Percentiles rank a stretch among this genome's conserved stretches.
Conservation (phyloP, 2,797 vertebrate genomes). For the Brotogeris chrysoptera region DNA sequence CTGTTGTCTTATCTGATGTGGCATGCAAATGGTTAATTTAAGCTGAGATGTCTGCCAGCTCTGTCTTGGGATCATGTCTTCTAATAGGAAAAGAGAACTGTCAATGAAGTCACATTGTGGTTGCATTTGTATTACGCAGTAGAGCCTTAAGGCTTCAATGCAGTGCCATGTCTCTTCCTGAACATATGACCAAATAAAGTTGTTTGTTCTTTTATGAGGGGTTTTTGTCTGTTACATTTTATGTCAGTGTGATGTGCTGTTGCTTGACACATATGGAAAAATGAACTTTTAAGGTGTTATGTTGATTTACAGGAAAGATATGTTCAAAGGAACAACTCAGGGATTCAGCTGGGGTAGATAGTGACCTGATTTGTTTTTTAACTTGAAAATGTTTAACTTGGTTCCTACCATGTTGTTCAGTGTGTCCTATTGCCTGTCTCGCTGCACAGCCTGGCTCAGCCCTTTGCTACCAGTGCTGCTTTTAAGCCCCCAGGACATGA, state of each 20-base stretch:
- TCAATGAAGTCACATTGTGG: neutral
- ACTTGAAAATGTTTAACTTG: fast-evolving
- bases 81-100: neutral
- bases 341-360: neutral
- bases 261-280: neutral
- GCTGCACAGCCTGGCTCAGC: neutral
- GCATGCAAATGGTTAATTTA: neutral
- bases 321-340: neutral
- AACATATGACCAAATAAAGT: neutral
- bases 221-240: neutral
- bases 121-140: neutral
- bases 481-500: fast-evolving
- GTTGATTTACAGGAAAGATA: neutral
- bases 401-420: neutral
- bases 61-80: neutral
- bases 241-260: neutral
- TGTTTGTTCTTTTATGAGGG: neutral
- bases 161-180: neutral
- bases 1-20: neutral
- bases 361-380: neutral
- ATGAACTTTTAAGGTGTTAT: neutral
- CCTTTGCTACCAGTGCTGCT: neutral
- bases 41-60: neutral
- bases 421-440: neutral
- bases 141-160: neutral